Evolutionary conservation across 2,797 vertebrate species (phyloP).

Genomic region (Hoplostethus atlanticus): DNA sequence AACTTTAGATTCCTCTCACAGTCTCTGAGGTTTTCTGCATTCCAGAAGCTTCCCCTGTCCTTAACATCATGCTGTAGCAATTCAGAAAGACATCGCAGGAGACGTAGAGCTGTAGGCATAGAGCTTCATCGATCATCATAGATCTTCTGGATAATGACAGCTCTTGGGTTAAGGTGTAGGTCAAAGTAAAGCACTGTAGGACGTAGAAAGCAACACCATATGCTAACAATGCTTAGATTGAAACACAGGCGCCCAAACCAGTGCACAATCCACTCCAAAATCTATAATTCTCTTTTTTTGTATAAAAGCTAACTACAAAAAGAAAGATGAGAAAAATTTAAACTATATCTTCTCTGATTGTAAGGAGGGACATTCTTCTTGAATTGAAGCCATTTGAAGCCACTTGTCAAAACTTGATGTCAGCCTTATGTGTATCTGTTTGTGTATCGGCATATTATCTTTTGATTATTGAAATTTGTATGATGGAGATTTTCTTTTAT

Average conservation of each 20-base stretch:
- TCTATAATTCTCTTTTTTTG: conserved; percentile 64
- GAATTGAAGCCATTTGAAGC: conserved; percentile 84
- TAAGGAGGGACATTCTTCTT: conserved; percentile 76
- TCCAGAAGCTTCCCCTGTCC: conserved; percentile 26
- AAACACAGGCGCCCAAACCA: conserved; percentile 63
- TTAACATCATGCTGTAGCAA: conserved; percentile 23
- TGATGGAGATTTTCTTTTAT: conserved; percentile 85
- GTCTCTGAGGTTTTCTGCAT: conserved; percentile 38
- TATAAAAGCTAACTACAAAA: conserved; percentile 59
- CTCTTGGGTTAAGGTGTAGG: conserved; percentile 40
- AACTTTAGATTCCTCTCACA: conserved; percentile 56
- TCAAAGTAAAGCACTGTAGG: conserved; percentile 44
- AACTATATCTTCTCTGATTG: conserved; percentile 74
- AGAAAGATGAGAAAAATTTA: conserved; percentile 53
- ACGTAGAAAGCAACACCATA: conserved; percentile 35
- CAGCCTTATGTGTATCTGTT: conserved; percentile 84
- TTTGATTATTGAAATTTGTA: conserved; percentile 85
- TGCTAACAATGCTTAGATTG: conserved; percentile 48
- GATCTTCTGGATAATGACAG: conserved; percentile 47
- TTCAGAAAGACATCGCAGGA: conserved; percentile 16
- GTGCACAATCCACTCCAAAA: conserved; percentile 67
- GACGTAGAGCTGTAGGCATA: neutral
- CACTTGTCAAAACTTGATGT: conserved; percentile 84
- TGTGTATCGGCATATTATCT: conserved; percentile 83
- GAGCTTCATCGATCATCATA: conserved; percentile 14